Base-by-base conservation (phyloP, 2,888 invertebrate species). In the Catonia carolina region DNA sequence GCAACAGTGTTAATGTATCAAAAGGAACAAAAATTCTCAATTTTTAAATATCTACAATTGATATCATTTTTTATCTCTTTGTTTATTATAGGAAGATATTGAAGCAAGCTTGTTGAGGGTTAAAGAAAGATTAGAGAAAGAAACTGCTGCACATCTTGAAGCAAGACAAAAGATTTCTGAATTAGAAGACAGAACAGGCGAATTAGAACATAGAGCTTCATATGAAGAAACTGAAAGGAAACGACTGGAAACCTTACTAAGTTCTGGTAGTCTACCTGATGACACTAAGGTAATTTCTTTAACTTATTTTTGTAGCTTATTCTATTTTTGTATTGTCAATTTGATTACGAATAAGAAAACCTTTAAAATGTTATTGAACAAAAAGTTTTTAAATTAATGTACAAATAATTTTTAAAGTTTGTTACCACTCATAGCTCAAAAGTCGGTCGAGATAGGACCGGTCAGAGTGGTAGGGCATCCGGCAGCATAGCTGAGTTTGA, bases 231-330 rank as follows among this genome's bases (percentile, higher is more conserved):
- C 84, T 17, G 93, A 94, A 70, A 76, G 92, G 56, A 80, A 83
- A 61, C 83, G 92, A 57, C 78, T 91, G 60, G 92, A 94, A 71
- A 84, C 89, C 67, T 78, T 93, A 66, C 89, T 93, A 62, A 89
- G 85, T 64, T 90, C 90, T 65, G 94, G 94, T 62, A 91, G 89
- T 75, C 83, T 94, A 69, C 93, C 94, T 6, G 94, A 95, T 70
- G 95, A 95, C 71, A 90, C 93, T 22, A 95, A 94, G 78, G 89
- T 74, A 59, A 14, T n/a, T 15, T 20, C 2, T 15, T 41, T n/a
- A n/a, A n/a, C n/a, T n/a, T n/a, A 33, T 10, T 33, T n/a, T n/a
- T n/a, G n/a, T n/a, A n/a, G n/a, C n/a, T n/a, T n/a, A n/a, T n/a
- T n/a, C n/a, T n/a, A n/a, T n/a, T n/a, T n/a, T n/a, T n/a, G n/a